These are phyloP conservation scores for Copsychus sechellarum DNA, from an alignment of 2,113 vertebrate genomes.

Conservation along the genomic window DNA sequence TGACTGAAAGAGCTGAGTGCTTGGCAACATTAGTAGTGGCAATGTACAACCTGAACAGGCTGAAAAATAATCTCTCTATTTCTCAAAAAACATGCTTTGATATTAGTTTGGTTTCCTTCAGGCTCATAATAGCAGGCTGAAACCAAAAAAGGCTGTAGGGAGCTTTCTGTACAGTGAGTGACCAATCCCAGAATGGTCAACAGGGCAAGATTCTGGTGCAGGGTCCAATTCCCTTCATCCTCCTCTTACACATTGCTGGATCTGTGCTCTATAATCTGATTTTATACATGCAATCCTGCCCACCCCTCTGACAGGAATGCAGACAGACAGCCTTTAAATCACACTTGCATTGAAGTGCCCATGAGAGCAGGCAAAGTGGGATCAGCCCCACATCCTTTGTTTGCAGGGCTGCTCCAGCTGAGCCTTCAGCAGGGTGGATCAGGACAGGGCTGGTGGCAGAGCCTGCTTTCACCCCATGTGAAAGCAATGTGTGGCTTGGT, in stretches of 20 bases:
- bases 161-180: not conserved
- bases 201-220: not conserved
- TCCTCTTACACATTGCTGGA: not conserved
- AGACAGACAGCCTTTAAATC: not conserved
- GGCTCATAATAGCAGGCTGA: not conserved
- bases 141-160: not conserved
- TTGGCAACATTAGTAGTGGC: not conserved
- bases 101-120: not conserved
- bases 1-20: not conserved
- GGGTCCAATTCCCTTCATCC: not conserved
- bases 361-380: not conserved
- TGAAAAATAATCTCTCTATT: not conserved
- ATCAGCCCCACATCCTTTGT: not conserved
- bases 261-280: not conserved
- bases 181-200: not conserved
- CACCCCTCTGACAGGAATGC: not conserved
- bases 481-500: not conserved
- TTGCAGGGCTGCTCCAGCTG: not conserved
- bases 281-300: not conserved
- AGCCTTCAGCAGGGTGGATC: rapidly evolving
- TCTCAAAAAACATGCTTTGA: not conserved
- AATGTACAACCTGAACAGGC: not conserved
- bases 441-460: rapidly evolving
- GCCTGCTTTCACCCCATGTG: not conserved
- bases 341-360: not conserved